phyloP scores from a whole-genome alignment of 2,888 invertebrate species.

The Drosophila fulvimacula region DNA sequence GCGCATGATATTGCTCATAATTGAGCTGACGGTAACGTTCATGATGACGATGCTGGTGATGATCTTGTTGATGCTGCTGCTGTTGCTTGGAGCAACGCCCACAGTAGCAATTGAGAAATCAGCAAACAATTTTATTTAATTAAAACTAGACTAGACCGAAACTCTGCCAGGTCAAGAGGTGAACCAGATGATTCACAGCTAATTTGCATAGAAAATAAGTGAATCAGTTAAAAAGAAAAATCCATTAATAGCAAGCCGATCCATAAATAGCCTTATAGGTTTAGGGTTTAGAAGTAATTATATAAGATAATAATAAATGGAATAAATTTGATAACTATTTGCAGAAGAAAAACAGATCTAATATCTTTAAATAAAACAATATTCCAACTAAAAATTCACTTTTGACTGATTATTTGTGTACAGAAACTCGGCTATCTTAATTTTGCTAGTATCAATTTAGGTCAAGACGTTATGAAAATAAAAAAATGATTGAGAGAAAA shows the following conservation, averaged over 20 bases:
- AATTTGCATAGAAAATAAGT: conserved; percentile 65
- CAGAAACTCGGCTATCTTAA: no score
- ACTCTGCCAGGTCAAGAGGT: conserved; percentile 42
- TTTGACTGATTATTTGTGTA: no score
- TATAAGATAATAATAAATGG: no score
- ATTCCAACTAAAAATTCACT: no score
- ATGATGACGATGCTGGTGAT: neutral
- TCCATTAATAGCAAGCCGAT: neutral
- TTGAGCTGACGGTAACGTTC: conserved; percentile 3
- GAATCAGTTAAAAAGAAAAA: neutral
- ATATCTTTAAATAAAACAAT: no score
- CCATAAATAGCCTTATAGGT: neutral
- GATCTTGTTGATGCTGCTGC: conserved; percentile 17
- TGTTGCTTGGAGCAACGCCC: conserved; percentile 37
- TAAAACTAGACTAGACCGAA: conserved; percentile 38
- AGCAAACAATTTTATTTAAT: conserved; percentile 57
- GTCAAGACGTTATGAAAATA: no score
- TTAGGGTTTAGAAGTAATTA: no score
- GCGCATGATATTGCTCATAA: conserved; percentile 10
- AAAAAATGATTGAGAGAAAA: no score
- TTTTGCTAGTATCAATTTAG: no score
- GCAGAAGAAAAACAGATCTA: no score
- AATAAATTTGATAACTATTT: no score
- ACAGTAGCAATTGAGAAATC: conserved; percentile 43
- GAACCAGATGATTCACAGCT: conserved; percentile 39